A percentile compares a stretch with the other conserved stretches of the same genome.
Evolutionary conservation across 2,797 vertebrate species (phyloP).

Genomic region (Strix occidentalis): DNA sequence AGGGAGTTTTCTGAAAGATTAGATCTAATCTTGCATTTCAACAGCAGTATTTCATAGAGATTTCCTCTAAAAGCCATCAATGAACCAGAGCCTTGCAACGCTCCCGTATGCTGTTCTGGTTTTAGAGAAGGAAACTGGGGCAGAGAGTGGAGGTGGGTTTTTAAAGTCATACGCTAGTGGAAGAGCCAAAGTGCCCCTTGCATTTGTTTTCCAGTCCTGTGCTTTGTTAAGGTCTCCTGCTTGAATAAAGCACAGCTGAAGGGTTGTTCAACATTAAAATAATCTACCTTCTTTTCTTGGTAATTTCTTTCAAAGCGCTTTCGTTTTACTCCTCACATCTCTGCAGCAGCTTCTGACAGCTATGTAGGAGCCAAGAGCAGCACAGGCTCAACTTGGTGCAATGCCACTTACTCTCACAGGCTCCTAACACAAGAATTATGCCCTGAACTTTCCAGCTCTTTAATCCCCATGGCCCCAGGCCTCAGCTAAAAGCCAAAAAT

Average conservation of each 20-base stretch:
- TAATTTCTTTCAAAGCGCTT: background rate
- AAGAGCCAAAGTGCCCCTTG: background rate
- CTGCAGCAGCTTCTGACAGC: background rate
- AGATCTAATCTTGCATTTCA: background rate
- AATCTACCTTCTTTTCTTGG: background rate
- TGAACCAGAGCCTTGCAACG: background rate
- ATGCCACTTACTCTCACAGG: background rate
- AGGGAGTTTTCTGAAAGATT: background rate
- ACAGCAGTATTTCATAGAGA: background rate
- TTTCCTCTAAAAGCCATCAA: background rate
- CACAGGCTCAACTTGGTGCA: background rate
- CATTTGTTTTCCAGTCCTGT: background rate
- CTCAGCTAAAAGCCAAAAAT: background rate
- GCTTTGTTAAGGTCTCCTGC: background rate
- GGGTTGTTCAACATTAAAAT: background rate
- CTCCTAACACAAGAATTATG: background rate
- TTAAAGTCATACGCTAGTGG: background rate
- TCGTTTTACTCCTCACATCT: background rate
- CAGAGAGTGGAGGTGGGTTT: background rate
- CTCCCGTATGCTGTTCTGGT: background rate
- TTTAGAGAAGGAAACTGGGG: background rate
- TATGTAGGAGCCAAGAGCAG: background rate
- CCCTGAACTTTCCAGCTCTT: background rate
- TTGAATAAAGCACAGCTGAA: background rate
- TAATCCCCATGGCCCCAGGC: background rate